Evolutionary conservation across 1,140 invertebrate genomes (phyloP).

Genomic region (Cardiocondyla obscurior): DNA sequence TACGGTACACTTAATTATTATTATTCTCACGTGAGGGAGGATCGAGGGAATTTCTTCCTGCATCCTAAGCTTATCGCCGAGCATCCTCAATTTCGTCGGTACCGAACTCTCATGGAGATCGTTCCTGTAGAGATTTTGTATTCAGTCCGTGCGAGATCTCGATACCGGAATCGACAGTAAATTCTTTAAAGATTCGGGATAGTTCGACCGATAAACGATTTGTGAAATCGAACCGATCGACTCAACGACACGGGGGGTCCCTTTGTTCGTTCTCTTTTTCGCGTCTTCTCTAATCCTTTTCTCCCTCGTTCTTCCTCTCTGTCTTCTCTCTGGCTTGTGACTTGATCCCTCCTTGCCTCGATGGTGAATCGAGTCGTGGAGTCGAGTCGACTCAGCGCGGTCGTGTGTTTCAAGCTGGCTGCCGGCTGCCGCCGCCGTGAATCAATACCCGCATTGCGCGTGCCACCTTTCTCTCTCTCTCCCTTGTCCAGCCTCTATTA

Average conservation of each 20-base stretch:
- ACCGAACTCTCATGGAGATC: not conserved
- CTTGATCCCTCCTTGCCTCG: conserved; percentile 36
- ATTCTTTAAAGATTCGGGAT: not conserved
- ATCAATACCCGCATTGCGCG: conserved; percentile 85
- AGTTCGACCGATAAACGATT: conserved; percentile 4
- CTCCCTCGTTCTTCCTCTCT: conserved; percentile 11
- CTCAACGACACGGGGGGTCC: not conserved
- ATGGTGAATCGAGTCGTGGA: conserved; percentile 78
- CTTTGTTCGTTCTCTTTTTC: not conserved
- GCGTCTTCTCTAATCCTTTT: not conserved
- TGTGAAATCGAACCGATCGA: conserved; percentile 16
- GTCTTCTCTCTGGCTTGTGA: not conserved
- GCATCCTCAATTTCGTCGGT: too few relatives aligned
- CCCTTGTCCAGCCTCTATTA: conserved; percentile 70
- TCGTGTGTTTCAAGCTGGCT: conserved; percentile 75
- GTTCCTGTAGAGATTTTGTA: not conserved
- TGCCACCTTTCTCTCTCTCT: conserved; percentile 79
- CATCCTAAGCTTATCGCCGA: too few relatives aligned
- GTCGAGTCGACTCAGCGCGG: conserved; percentile 80
- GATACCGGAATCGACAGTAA: not conserved
- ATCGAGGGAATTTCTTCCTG: too few relatives aligned
- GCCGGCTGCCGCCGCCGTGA: conserved; percentile 78
- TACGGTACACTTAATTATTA: too few relatives aligned
- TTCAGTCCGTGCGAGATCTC: not conserved
- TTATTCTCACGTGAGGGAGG: too few relatives aligned